phyloP scores from a whole-genome alignment of 1,140 invertebrate genomes.

The Zaprionus ghesquierei region DNA sequence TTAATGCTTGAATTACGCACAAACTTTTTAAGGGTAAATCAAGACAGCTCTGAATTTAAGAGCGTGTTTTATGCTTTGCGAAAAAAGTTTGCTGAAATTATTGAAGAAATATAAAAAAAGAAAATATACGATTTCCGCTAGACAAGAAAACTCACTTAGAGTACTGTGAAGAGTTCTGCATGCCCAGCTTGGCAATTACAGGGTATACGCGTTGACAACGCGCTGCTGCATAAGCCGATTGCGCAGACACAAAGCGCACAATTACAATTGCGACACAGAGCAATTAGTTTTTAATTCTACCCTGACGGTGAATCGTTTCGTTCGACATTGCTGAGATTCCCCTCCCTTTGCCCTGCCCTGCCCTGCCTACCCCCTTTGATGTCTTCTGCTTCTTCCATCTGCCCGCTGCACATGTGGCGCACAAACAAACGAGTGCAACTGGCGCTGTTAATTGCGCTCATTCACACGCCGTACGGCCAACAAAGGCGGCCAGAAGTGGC shows the following conservation, averaged over 20 bases:
- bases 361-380: background rate
- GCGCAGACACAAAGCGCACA: background rate
- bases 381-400: background rate
- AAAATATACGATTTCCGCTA: background rate
- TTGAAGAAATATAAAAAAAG: background rate
- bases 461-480: slow-evolving; percentile 64
- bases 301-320: slow-evolving; percentile 56
- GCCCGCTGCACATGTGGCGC: slow-evolving; percentile 7
- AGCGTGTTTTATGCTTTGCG: background rate
- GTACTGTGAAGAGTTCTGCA: background rate
- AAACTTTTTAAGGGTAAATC: background rate
- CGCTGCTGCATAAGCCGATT: background rate
- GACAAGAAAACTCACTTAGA: slow-evolving; percentile 21
- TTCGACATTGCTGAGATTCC: slow-evolving; percentile 17
- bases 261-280: slow-evolving; percentile 38
- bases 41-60: background rate
- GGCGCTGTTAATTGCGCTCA: slow-evolving; percentile 75
- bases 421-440: slow-evolving; percentile 59
- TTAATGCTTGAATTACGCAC: background rate
- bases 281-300: slow-evolving; percentile 71
- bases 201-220: background rate
- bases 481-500: slow-evolving; percentile 60
- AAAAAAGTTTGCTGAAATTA: background rate
- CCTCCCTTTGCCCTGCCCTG: background rate
- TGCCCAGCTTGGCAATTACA: too few relatives aligned